phyloP scores from a whole-genome alignment of 64 coral and sea anemone genomes.

The Pachyseris speciosa region DNA sequence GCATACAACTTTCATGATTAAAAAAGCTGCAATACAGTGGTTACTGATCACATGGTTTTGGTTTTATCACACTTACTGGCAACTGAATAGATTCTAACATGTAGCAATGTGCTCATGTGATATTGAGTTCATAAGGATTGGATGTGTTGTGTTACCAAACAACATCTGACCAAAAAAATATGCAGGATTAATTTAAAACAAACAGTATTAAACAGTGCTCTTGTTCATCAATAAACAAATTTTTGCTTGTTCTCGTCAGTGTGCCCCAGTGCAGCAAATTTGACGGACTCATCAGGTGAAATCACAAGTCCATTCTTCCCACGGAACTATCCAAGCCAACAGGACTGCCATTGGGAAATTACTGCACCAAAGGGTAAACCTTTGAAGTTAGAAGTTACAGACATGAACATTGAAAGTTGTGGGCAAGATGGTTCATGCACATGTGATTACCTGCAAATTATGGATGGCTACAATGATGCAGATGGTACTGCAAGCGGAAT shows the following conservation, averaged over 20 bases:
- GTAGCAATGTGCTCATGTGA: too few relatives aligned
- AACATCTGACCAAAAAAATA: too few relatives aligned
- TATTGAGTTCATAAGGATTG: too few relatives aligned
- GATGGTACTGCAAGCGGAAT: neutral
- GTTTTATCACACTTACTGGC: too few relatives aligned
- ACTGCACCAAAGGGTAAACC: neutral
- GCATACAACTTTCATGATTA: too few relatives aligned
- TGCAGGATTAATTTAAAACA: too few relatives aligned
- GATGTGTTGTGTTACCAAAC: too few relatives aligned
- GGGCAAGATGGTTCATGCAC: neutral
- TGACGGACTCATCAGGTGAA: neutral
- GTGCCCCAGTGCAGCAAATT: neutral
- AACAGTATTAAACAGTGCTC: too few relatives aligned
- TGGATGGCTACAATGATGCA: neutral
- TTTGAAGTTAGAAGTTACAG: neutral
- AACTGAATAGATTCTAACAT: too few relatives aligned
- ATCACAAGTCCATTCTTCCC: constrained; percentile 29
- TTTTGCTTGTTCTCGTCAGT: neutral
- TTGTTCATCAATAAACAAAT: neutral
- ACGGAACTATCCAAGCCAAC: neutral
- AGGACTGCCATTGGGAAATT: neutral
- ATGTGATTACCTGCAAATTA: neutral
- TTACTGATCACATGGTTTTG: too few relatives aligned
- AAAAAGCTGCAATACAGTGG: too few relatives aligned
- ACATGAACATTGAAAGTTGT: neutral